These are phyloP conservation scores for Hirtodrosophila alboralis DNA, from an alignment of 2,888 invertebrate genomes.

Conservation along the genomic window DNA sequence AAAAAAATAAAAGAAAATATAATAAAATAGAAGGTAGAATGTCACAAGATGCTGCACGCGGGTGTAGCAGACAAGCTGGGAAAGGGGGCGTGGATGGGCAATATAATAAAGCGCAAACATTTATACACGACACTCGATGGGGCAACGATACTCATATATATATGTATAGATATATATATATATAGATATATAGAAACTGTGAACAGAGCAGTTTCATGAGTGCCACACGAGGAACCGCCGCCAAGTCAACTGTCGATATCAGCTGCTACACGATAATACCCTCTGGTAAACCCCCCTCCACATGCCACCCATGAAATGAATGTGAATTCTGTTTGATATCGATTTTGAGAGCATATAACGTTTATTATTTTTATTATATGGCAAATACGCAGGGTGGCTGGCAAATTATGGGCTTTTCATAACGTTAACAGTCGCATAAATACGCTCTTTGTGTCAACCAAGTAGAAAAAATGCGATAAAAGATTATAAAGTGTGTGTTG, in stretches of 20 bases:
- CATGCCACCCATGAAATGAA: slow-evolving; percentile 50
- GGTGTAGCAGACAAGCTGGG: slow-evolving; percentile 17
- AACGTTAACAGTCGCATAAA: slow-evolving; percentile 80
- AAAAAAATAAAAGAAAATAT: slow-evolving; percentile 3
- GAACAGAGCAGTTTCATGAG: slow-evolving; percentile 49
- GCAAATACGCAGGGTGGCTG: slow-evolving; percentile 62
- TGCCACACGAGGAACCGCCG: slow-evolving; percentile 44
- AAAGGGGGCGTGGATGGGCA: slow-evolving; percentile 62
- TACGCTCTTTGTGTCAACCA: slow-evolving; percentile 83
- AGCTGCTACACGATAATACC: slow-evolving; percentile 58
- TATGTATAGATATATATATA: too few species aligned
- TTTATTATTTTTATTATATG: slow-evolving; percentile 78
- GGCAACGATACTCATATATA: too few species aligned
- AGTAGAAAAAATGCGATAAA: slow-evolving; percentile 85
- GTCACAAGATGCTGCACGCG: slow-evolving; percentile 68
- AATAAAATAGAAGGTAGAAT: slow-evolving; percentile 58
- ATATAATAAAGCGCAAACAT: slow-evolving; percentile 79
- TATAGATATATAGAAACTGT: slow-evolving; percentile 34
- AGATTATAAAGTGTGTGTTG: slow-evolving; percentile 84
- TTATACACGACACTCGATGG: slow-evolving; percentile 75
- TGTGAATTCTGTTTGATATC: slow-evolving; percentile 81
- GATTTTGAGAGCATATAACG: slow-evolving; percentile 80
- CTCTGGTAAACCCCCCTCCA: neutral
- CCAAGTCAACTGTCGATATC: slow-evolving; percentile 77
- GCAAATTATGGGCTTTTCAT: slow-evolving; percentile 82